Evolutionary conservation across 1,140 invertebrate genomes (phyloP).

Genomic region (Neodiprion pinetum): DNA sequence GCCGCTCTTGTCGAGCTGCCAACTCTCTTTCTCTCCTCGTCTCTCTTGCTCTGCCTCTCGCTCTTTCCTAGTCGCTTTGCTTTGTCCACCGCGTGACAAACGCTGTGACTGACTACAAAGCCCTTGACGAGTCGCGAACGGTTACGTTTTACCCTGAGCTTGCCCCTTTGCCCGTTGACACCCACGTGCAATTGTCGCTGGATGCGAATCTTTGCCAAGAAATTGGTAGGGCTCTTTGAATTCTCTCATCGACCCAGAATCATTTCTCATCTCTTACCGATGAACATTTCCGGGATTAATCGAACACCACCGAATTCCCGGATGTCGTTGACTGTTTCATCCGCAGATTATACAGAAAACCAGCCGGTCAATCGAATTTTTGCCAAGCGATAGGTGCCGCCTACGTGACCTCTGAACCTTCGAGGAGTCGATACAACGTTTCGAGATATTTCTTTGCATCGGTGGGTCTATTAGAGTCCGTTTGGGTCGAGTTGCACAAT

Average conservation of each 20-base stretch:
- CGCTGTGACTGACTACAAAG: slow-evolving; percentile 13
- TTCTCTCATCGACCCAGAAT: neutral
- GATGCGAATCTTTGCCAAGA: neutral
- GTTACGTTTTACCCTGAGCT: slow-evolving; percentile 1
- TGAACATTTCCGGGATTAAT: no score
- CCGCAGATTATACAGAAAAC: no score
- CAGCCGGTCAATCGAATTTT: no score
- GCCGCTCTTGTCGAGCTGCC: slow-evolving; percentile 57
- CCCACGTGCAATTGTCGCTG: neutral
- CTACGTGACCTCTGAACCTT: neutral
- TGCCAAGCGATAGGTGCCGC: no score
- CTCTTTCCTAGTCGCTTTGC: slow-evolving; percentile 6
- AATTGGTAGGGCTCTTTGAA: neutral
- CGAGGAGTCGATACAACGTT: no score
- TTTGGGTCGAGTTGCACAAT: slow-evolving; percentile 15
- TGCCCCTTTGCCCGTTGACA: slow-evolving; percentile 17
- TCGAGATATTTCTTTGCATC: no score
- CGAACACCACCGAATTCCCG: no score
- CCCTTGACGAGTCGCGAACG: slow-evolving; percentile 27
- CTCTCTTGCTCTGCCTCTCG: slow-evolving; percentile 9
- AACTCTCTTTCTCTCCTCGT: slow-evolving; percentile 38
- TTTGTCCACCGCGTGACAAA: slow-evolving; percentile 4
- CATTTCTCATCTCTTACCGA: no score
- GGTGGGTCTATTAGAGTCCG: neutral
- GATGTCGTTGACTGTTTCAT: no score